Percentiles rank a stretch among this genome's conserved stretches.
Conservation (phyloP, 2,888 invertebrate genomes). For the Noctua janthe region DNA sequence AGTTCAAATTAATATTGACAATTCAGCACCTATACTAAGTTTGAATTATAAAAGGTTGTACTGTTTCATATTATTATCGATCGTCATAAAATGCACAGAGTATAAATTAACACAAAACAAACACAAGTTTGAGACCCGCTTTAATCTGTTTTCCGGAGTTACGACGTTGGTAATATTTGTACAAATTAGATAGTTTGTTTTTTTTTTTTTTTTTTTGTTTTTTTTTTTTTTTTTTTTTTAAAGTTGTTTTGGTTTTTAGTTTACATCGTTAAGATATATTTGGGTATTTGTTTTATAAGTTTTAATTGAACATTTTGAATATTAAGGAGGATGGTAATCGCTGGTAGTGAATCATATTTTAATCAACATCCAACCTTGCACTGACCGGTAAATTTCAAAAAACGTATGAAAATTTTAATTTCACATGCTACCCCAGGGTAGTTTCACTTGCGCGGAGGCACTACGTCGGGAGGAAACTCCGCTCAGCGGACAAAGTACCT, state of each 20-base stretch:
- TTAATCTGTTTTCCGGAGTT: slow-evolving; percentile 18
- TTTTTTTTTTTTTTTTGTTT: no score
- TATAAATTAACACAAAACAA: not conserved
- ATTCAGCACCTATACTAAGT: not conserved
- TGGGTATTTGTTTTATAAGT: not conserved
- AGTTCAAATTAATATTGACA: not conserved
- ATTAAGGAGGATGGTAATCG: no score
- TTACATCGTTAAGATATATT: not conserved
- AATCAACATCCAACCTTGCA: no score
- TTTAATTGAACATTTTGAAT: not conserved
- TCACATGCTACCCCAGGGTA: no score
- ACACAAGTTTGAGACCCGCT: slow-evolving; percentile 3
- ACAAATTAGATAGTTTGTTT: slow-evolving; percentile 14
- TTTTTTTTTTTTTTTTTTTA: no score
- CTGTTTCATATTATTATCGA: not conserved
- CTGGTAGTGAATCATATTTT: no score
- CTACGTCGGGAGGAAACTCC: no score
- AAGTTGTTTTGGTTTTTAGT: no score
- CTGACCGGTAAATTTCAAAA: no score
- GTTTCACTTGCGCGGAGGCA: no score
- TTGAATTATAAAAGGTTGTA: not conserved
- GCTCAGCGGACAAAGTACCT: no score
- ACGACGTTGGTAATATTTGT: not conserved
- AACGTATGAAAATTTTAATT: no score
- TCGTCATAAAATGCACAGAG: slow-evolving; percentile 6